Percentiles rank a stretch among this genome's conserved stretches.
Conservation (phyloP, 2,797 vertebrate species). For the Myotis findleyi region DNA sequence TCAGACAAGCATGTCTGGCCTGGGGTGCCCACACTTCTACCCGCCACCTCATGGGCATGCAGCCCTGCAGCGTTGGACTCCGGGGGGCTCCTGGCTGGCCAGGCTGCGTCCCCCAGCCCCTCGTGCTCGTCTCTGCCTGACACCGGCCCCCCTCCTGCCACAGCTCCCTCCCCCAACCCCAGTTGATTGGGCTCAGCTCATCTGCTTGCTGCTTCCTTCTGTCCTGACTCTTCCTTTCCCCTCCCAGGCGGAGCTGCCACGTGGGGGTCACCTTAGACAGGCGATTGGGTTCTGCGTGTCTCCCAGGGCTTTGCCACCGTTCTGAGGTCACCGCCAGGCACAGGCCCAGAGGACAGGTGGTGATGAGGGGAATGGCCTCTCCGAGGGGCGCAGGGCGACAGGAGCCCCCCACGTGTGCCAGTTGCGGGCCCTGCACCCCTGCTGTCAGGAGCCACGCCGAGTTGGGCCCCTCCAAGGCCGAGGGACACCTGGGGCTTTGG, state of each 20-base stretch:
- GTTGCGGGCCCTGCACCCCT: rapidly evolving
- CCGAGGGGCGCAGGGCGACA: rapidly evolving
- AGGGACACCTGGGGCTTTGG: background rate
- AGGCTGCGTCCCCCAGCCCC: background rate
- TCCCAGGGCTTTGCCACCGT: background rate
- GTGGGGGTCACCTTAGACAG: background rate
- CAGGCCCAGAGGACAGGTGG: background rate
- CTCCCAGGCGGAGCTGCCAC: rapidly evolving
- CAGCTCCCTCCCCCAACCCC: background rate
- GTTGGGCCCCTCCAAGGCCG: rapidly evolving
- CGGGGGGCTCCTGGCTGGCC: background rate
- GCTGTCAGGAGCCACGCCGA: rapidly evolving
- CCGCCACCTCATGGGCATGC: rapidly evolving
- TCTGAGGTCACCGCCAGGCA: constrained; percentile 39
- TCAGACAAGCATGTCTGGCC: rapidly evolving
- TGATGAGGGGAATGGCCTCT: rapidly evolving
- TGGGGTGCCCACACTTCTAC: background rate
- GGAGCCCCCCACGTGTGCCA: rapidly evolving
- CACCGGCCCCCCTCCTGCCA: background rate
- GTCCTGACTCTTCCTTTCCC: background rate
- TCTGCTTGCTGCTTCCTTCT: background rate
- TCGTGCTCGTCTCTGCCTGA: background rate
- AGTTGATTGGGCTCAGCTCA: constrained; percentile 41
- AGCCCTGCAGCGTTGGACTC: rapidly evolving
- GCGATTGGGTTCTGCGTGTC: constrained; percentile 50